Conservation (phyloP, 2,797 vertebrate species). For the Synaphobranchus kaupii region DNA sequence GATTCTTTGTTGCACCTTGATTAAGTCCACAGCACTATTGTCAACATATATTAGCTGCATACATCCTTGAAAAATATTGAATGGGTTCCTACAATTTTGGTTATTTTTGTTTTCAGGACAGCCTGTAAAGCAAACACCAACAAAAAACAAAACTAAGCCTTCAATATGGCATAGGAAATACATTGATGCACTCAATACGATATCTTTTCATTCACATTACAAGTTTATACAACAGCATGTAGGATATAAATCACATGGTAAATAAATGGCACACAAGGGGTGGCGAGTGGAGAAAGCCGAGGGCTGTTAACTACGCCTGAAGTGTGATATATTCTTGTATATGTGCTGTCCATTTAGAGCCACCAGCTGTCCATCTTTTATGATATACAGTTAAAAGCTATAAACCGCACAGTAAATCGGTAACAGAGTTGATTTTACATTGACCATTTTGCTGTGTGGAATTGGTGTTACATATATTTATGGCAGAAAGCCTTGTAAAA, state of each 20-base stretch:
- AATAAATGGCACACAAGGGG: not conserved
- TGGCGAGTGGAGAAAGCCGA: no score
- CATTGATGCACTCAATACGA: not conserved
- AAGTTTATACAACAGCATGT: not conserved
- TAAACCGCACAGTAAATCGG: not conserved
- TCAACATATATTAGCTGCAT: constrained; percentile 80
- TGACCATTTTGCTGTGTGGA: not conserved
- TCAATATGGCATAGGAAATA: not conserved
- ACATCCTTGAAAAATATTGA: constrained; percentile 84
- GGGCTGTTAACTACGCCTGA: not conserved
- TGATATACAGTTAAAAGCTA: not conserved
- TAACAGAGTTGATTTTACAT: not conserved
- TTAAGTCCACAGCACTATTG: constrained; percentile 75
- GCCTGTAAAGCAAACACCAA: constrained; percentile 64
- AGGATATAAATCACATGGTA: not conserved
- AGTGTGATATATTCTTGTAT: not conserved
- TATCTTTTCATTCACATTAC: not conserved
- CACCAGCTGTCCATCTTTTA: not conserved
- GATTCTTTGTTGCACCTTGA: constrained; percentile 80
- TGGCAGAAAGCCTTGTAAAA: not conserved
- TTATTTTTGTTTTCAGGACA: constrained; percentile 72
- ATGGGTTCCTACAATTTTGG: constrained; percentile 74
- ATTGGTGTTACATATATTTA: not conserved
- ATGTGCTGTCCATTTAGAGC: not conserved
- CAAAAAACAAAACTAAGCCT: not conserved